Conservation (phyloP, 1,140 invertebrate species). For the Drosophila leontia region DNA sequence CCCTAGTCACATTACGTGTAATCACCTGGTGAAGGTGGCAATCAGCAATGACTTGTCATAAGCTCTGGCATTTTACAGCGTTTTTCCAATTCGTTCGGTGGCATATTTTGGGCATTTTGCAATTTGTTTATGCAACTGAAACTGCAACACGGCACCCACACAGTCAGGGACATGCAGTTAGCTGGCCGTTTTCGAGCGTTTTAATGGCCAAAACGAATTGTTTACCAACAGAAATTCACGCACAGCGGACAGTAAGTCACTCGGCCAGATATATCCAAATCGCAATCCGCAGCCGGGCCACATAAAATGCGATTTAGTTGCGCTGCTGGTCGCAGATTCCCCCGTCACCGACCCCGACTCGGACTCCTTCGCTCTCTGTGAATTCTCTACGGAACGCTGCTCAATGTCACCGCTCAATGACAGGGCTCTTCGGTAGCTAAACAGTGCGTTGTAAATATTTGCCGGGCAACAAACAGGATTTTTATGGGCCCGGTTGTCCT, state of each 20-base stretch:
- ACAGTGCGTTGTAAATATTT: slow-evolving; percentile 72
- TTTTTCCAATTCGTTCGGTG: slow-evolving; percentile 28
- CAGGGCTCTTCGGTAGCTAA: slow-evolving; percentile 67
- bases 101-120: slow-evolving; percentile 34
- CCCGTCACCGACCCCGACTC: slow-evolving; percentile 13
- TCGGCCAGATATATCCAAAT: slow-evolving; percentile 32
- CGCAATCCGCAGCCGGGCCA: slow-evolving; percentile 22
- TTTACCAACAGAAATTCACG: slow-evolving; percentile 65
- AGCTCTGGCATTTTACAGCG: slow-evolving; percentile 48
- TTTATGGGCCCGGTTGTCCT: slow-evolving; percentile 62
- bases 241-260: slow-evolving; percentile 60
- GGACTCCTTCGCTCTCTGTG: slow-evolving; percentile 6
- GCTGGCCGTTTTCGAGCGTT: slow-evolving; percentile 41
- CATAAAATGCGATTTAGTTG: slow-evolving; percentile 77
- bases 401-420: slow-evolving; percentile 31
- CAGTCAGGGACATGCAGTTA: slow-evolving; percentile 23
- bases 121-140: slow-evolving; percentile 60
- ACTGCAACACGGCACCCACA: slow-evolving; percentile 19
- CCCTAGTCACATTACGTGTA: slow-evolving; percentile 45
- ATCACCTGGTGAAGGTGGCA: slow-evolving; percentile 36
- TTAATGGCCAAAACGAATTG: slow-evolving; percentile 80
- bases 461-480: slow-evolving; percentile 38
- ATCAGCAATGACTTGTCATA: slow-evolving; percentile 56
- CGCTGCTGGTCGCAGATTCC: slow-evolving; percentile 55
- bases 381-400: not conserved